A percentile compares a stretch with the other conserved stretches of the same genome.
Evolutionary conservation across 2,888 invertebrate genomes (phyloP).

Genomic region (Meteorus cinctellus): DNA sequence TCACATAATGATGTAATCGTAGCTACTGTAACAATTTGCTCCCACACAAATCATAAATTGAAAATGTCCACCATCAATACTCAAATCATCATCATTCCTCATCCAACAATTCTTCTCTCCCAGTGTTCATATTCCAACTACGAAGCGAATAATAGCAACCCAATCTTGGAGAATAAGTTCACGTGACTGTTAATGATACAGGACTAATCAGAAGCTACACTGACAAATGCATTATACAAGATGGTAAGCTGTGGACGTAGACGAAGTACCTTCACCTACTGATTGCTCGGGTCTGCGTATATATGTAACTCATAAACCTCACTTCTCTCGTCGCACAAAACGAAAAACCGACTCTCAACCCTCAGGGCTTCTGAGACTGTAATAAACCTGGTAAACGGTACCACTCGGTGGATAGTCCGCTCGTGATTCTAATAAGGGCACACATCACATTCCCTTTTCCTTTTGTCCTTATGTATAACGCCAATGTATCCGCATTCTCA

Average conservation of each 20-base stretch:
- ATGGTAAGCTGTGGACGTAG: neutral
- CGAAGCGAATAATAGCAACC: neutral
- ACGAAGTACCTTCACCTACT: neutral
- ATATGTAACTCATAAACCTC: constrained; percentile 19
- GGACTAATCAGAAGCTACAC: neutral
- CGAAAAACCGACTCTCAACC: neutral
- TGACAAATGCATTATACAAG: neutral
- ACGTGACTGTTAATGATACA: neutral
- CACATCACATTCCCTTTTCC: constrained; percentile 25
- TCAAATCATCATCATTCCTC: too few relatives aligned
- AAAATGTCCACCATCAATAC: too few relatives aligned
- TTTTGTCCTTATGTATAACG: neutral
- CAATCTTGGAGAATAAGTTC: neutral
- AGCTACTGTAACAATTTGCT: neutral
- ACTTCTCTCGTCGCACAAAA: neutral
- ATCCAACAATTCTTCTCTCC: too few relatives aligned
- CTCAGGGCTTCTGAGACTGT: constrained; percentile 2
- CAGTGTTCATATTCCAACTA: too few relatives aligned
- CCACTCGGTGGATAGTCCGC: constrained; percentile 16
- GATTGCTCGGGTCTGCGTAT: constrained; percentile 8
- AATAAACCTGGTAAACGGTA: constrained; percentile 38
- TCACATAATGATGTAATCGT: neutral
- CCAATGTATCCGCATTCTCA: constrained; percentile 6
- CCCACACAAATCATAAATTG: neutral
- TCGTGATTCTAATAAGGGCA: constrained; percentile 50